phyloP scores from a whole-genome alignment of 2,888 invertebrate species.

The Aelia acuminata region DNA sequence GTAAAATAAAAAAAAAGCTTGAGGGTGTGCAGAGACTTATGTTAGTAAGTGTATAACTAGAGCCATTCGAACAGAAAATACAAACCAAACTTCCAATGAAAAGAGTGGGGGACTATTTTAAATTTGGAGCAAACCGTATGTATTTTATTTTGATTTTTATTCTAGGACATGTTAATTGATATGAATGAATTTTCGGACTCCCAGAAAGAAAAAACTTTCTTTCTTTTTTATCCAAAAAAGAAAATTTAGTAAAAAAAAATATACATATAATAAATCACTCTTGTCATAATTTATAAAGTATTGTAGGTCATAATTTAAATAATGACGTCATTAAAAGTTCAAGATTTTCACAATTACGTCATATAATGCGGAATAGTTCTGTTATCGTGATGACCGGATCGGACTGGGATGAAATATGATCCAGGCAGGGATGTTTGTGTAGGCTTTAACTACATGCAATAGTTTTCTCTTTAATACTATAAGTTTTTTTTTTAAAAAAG shows the following conservation, averaged over 20 bases:
- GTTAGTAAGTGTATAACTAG: too few species aligned
- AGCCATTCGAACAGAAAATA: too few species aligned
- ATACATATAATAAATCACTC: neutral
- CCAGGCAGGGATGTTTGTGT: neutral
- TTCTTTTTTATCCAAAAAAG: neutral
- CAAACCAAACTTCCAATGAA: too few species aligned
- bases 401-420: neutral
- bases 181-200: too few species aligned
- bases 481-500: too few species aligned
- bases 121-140: too few species aligned
- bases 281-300: neutral
- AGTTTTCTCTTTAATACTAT: neutral
- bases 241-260: neutral
- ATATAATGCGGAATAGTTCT: neutral
- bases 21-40: too few species aligned
- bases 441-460: neutral
- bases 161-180: too few species aligned
- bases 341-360: conserved; percentile 7
- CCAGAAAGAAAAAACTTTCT: too few species aligned
- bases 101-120: too few species aligned
- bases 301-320: conserved; percentile 23
- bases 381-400: neutral
- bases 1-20: too few species aligned
- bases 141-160: too few species aligned
- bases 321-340: conserved; percentile 6